phyloP scores from a whole-genome alignment of 2,797 vertebrate species.

The Delichon dasypus region DNA sequence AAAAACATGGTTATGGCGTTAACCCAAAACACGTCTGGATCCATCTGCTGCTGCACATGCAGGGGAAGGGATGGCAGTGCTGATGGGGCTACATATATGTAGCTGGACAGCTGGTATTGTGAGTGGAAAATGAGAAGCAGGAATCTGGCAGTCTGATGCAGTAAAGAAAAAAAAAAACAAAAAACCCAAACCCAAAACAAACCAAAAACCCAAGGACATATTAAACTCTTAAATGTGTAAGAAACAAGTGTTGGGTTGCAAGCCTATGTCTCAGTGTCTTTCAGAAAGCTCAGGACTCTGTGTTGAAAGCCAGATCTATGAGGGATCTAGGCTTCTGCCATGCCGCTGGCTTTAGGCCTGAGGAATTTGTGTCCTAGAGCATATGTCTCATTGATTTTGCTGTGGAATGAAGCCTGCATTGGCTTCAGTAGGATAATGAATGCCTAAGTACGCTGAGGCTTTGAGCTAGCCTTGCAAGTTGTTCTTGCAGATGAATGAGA shows the following conservation, averaged over 20 bases:
- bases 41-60: constrained; percentile 32
- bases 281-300: not conserved
- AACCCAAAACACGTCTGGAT: constrained; percentile 8
- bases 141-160: not conserved
- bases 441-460: not conserved
- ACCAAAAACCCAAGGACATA: not conserved
- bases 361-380: not conserved
- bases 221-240: not conserved
- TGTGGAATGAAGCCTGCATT: not conserved
- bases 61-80: not conserved
- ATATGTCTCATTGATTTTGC: constrained; percentile 29
- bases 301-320: not conserved
- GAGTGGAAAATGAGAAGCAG: not conserved
- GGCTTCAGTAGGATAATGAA: not conserved
- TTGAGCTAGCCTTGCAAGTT: constrained; percentile 1
- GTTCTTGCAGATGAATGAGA: not conserved
- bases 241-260: not conserved
- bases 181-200: too few relatives aligned
- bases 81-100: not conserved
- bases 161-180: not conserved
- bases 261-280: not conserved
- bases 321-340: not conserved
- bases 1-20: constrained; percentile 43
- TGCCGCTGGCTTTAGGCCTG: not conserved
- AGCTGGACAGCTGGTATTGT: not conserved